These are phyloP conservation scores for Panurus biarmicus DNA, from an alignment of 2,113 vertebrate species.

Conservation along the genomic window DNA sequence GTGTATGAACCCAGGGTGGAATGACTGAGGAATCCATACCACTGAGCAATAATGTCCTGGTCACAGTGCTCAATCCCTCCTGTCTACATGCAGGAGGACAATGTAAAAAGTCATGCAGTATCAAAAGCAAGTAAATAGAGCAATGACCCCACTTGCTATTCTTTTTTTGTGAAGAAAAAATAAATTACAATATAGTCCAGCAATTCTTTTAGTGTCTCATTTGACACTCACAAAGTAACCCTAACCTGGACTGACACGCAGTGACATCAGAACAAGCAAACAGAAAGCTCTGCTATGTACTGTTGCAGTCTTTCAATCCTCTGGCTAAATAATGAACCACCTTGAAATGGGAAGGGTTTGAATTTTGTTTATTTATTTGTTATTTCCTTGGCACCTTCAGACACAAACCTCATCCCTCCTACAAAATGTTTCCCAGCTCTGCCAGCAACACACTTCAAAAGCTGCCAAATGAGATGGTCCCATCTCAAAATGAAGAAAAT, in stretches of 20 bases:
- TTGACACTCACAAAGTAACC: background rate
- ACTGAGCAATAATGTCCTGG: background rate
- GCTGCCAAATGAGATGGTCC: background rate
- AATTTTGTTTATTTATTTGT: background rate
- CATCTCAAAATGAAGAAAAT: constrained; percentile 1
- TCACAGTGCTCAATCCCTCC: background rate
- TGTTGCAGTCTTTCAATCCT: background rate
- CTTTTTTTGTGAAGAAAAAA: background rate
- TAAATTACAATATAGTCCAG: background rate
- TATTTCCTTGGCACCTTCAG: background rate
- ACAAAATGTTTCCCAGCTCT: background rate
- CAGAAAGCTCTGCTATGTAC: background rate
- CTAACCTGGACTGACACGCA: background rate
- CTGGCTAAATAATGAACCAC: background rate
- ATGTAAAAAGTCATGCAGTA: background rate
- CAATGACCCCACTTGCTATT: background rate
- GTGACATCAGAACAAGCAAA: background rate
- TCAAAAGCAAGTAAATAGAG: background rate
- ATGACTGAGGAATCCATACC: background rate
- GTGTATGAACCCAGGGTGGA: background rate
- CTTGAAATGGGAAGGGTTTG: background rate
- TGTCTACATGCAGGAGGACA: background rate
- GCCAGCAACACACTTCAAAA: background rate
- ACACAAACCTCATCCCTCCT: background rate
- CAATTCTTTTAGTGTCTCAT: background rate